These are phyloP conservation scores for Coranthus polyacanthus DNA, from an alignment of 2,797 vertebrate species.

Conservation along the genomic window DNA sequence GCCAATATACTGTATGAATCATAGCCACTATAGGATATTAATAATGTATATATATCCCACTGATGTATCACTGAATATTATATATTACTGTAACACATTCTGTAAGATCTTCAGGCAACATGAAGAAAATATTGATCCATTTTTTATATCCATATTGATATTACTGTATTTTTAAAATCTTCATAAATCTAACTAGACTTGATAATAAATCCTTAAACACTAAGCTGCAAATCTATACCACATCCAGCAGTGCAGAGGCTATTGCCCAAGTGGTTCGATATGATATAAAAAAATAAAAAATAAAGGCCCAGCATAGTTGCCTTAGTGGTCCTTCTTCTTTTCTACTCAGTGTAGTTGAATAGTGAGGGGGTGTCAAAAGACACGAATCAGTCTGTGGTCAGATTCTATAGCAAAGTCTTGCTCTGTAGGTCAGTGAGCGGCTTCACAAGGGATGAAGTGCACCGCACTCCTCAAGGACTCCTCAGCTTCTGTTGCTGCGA, in stretches of 20 bases:
- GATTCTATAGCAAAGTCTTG: slow-evolving; percentile 13
- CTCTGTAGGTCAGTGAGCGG: slow-evolving; percentile 24
- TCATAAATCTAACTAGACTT: background rate
- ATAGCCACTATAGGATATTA: too few relatives aligned
- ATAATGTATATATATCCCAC: too few relatives aligned
- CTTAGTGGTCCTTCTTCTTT: slow-evolving; percentile 13
- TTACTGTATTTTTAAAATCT: background rate
- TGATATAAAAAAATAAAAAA: slow-evolving; percentile 55
- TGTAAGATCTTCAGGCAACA: background rate
- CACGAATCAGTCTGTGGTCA: slow-evolving; percentile 23
- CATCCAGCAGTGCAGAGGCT: slow-evolving; percentile 21
- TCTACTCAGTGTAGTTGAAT: slow-evolving; percentile 12
- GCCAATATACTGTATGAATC: too few relatives aligned
- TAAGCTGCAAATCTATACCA: slow-evolving; percentile 24
- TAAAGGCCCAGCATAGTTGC: slow-evolving; percentile 28
- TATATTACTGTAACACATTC: background rate
- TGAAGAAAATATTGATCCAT: background rate
- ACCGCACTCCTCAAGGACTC: slow-evolving; percentile 17
- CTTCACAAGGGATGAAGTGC: slow-evolving; percentile 5
- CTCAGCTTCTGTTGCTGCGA: slow-evolving; percentile 11
- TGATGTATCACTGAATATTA: background rate
- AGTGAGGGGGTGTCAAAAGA: slow-evolving; percentile 25
- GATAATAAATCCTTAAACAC: slow-evolving; percentile 22
- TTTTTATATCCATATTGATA: slow-evolving; percentile 9
- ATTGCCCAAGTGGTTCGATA: slow-evolving; percentile 34